Evolutionary conservation across 1,140 invertebrate genomes (phyloP), one percentile per base, ranked within the genome.

Genomic region (Monochamus saltuarius): DNA sequence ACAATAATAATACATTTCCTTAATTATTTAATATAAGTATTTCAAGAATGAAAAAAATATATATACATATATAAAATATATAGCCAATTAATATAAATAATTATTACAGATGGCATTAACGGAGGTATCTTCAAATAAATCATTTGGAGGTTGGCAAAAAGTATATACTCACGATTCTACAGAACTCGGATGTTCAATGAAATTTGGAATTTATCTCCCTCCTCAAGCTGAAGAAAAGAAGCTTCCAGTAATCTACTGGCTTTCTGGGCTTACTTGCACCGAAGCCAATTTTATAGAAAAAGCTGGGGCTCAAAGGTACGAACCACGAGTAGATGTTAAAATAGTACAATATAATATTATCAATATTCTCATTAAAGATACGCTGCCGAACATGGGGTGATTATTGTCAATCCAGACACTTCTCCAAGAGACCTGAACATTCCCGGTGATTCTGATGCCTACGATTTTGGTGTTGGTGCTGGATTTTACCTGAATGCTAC

Each of bases 251-350:
- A 83, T 99, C 4, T 98, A 95, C 75, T 99, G 90, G 83, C 80
- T 99, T 0, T 98, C 96, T 46, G 96, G 96, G 9, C 79, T 99
- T 6, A 95, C 91, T 0, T 99, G 97, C 75, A 97, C 87, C 22
- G 97, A 99, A 77, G 87, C 94, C 70, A 99, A 99, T 81, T 98
- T 98, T 75, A 90, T 98, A 49, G 87, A 92, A 50, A 99, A 99
- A 81, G 86, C 94, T 47, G 96, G 95, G 37, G 89, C 91, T 64
- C 97, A 99, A 81, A 84, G 84, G 77, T 88, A 87, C 72, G 19
- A 81, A 89, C 7, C 75, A 91, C 9, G 14, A 10, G 4, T 36
- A 37, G 9, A 13, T 52, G 62, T n/a, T 77, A 89, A 63, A 83
- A 84, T 13, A 69, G 94, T 0, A 83, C 90, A 56, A 80, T 95